Percentiles rank a stretch among this genome's conserved stretches.
These are phyloP conservation scores for Eudemis profundana DNA, from an alignment of 2,888 invertebrate genomes.

Conservation along the genomic window DNA sequence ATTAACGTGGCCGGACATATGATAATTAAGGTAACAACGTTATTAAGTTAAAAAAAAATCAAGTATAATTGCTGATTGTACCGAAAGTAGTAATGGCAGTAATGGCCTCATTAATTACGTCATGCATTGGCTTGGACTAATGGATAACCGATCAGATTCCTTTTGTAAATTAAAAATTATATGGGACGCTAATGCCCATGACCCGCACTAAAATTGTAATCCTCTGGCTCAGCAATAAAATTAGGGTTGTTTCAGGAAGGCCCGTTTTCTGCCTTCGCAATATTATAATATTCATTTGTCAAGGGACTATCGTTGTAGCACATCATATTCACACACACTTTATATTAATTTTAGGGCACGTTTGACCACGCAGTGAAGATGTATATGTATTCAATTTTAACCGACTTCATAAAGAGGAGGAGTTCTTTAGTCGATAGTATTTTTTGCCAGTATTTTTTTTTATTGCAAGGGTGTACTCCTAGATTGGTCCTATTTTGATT, in stretches of 20 bases:
- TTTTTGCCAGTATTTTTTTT: too few species aligned
- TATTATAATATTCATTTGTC: slow-evolving; percentile 10
- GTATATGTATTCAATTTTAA: too few species aligned
- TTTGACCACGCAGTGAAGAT: too few species aligned
- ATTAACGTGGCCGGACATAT: too few species aligned
- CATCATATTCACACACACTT: not conserved
- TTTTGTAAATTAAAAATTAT: slow-evolving; percentile 39
- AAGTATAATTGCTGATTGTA: not conserved
- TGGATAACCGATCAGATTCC: slow-evolving; percentile 14
- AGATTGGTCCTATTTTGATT: too few species aligned
- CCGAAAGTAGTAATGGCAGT: not conserved
- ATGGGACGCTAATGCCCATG: slow-evolving; percentile 10
- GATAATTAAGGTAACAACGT: too few species aligned
- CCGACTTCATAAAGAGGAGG: too few species aligned
- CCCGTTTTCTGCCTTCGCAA: slow-evolving; percentile 15
- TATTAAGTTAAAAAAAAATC: not conserved
- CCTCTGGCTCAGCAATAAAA: slow-evolving; percentile 24
- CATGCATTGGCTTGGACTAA: not conserved
- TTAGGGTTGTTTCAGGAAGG: slow-evolving; percentile 19
- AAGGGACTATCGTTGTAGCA: not conserved
- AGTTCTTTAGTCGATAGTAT: too few species aligned
- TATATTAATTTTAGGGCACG: not conserved
- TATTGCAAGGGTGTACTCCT: too few species aligned
- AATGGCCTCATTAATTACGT: slow-evolving; percentile 2
- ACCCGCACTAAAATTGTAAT: slow-evolving; percentile 28